Conservation (phyloP, 2,113 vertebrate genomes). For the Phocoena phocoena region DNA sequence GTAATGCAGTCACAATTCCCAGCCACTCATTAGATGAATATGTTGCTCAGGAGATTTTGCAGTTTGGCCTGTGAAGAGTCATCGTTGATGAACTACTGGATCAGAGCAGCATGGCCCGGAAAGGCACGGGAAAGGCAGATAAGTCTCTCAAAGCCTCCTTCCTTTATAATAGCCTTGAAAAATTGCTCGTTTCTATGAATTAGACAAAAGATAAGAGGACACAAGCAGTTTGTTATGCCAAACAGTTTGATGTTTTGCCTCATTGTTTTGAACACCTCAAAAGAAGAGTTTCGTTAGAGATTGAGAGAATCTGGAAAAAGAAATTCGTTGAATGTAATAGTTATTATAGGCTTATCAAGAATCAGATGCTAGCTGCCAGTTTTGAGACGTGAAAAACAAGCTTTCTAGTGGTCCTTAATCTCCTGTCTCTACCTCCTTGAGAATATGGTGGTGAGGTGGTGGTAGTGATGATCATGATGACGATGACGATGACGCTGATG, state of each 20-base stretch:
- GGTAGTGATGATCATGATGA: background rate
- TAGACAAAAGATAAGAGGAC: conserved; percentile 32
- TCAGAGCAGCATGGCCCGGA: conserved; percentile 6
- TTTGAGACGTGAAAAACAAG: background rate
- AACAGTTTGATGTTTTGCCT: conserved; percentile 51
- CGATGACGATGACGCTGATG: background rate
- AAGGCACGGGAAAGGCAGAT: conserved; percentile 7
- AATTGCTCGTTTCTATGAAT: conserved; percentile 10
- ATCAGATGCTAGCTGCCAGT: background rate
- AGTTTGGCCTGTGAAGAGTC: conserved; percentile 41
- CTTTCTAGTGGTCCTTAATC: background rate
- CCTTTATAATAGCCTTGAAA: conserved; percentile 37
- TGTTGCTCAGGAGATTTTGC: conserved; percentile 27
- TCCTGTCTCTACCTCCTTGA: background rate
- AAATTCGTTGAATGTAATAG: conserved; percentile 24
- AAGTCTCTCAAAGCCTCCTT: conserved; percentile 40
- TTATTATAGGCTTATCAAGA: background rate
- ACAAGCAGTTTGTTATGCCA: background rate
- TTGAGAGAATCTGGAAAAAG: conserved; percentile 44
- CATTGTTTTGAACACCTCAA: conserved; percentile 5
- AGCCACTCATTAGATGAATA: background rate
- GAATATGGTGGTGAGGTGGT: background rate
- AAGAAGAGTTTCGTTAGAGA: conserved; percentile 50
- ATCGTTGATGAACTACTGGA: conserved; percentile 28
- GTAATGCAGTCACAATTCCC: conserved; percentile 34